phyloP scores from a whole-genome alignment of 1,140 invertebrate genomes.

The Procambarus virginalis region DNA sequence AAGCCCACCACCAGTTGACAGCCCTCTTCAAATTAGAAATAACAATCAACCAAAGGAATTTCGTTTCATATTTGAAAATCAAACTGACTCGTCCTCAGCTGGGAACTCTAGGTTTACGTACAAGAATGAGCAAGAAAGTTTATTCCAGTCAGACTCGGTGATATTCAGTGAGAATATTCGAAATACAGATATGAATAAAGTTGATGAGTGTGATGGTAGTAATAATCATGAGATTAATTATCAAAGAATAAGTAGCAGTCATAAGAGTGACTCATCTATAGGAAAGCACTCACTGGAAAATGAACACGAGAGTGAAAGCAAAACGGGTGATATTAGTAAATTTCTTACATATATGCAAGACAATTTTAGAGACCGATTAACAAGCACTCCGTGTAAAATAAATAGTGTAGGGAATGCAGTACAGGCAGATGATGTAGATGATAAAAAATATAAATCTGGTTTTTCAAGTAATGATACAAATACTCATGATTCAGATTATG shows the following conservation, averaged over 20 bases:
- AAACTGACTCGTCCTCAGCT: background rate
- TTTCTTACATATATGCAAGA: conserved; percentile 40
- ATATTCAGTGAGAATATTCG: conserved; percentile 55
- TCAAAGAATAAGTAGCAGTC: background rate
- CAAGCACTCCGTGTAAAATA: conserved; percentile 57
- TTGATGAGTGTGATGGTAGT: background rate
- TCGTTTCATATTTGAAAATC: conserved; percentile 45
- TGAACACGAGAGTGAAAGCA: background rate
- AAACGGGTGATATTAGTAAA: conserved; percentile 27
- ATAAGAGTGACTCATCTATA: background rate
- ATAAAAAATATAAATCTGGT: background rate
- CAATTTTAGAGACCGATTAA: conserved; percentile 10
- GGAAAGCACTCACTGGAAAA: conserved; percentile 5
- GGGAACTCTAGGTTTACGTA: background rate
- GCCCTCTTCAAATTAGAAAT: conserved; percentile 22
- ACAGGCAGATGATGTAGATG: background rate
- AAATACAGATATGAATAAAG: conserved; percentile 1
- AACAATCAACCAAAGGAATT: conserved; percentile 49
- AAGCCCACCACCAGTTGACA: conserved; percentile 34
- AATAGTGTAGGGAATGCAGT: background rate
- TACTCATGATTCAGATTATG: background rate
- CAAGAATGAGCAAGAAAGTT: background rate
- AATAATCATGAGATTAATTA: conserved; percentile 1
- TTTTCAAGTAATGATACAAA: background rate
- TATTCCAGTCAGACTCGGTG: conserved; percentile 10